phyloP scores from a whole-genome alignment of 2,888 invertebrate genomes.

The Dolichopus griseipennis region DNA sequence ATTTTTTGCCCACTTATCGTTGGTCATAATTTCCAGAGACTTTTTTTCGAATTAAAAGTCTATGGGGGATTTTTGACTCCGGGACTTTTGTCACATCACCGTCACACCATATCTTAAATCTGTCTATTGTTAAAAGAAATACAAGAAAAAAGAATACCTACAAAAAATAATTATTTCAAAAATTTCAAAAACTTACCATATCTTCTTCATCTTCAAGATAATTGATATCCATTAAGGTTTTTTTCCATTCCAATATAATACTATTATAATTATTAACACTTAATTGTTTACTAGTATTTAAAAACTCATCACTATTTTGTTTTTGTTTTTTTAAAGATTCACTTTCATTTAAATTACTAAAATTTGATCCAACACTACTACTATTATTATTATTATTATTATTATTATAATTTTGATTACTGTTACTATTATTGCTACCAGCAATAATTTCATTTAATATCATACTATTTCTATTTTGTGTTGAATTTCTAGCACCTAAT shows the following conservation, averaged over 20 bases:
- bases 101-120: too few species aligned
- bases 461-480: too few species aligned
- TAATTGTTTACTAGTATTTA: background rate
- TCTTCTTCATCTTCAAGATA: constrained; percentile 44
- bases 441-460: too few species aligned
- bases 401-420: background rate
- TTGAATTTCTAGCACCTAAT: too few species aligned
- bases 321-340: constrained; percentile 15
- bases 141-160: background rate
- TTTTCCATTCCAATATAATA: constrained; percentile 35
- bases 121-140: background rate
- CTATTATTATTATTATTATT: background rate
- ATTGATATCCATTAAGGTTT: constrained; percentile 35
- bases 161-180: constrained; percentile 12
- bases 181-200: constrained; percentile 41
- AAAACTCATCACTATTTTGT: background rate
- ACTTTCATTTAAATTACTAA: constrained; percentile 18
- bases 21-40: too few species aligned
- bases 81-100: too few species aligned
- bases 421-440: background rate
- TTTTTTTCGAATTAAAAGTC: too few species aligned
- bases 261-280: background rate
- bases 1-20: too few species aligned
- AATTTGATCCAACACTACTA: background rate
- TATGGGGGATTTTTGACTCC: too few species aligned